Evolutionary conservation across 2,797 vertebrate species (phyloP).

Genomic region (Gouania willdenowi): DNA sequence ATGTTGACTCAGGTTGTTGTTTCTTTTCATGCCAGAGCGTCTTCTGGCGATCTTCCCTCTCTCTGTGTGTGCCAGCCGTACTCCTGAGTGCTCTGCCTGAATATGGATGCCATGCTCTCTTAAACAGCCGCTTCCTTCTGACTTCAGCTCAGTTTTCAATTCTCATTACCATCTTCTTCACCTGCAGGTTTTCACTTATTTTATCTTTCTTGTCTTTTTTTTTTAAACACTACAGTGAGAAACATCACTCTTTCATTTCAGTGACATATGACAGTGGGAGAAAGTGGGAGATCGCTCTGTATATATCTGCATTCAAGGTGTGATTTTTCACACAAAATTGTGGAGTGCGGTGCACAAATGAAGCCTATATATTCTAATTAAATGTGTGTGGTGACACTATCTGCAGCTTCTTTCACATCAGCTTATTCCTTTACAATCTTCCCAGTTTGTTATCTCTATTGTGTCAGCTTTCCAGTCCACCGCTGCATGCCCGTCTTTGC

Average conservation of each 20-base stretch:
- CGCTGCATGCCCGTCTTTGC: constrained; percentile 26
- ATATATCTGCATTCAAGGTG: neutral
- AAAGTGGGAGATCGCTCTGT: neutral
- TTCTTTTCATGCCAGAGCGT: constrained; percentile 24
- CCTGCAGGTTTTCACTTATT: constrained; percentile 30
- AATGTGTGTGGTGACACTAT: neutral
- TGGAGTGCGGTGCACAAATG: neutral
- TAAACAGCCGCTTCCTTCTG: constrained; percentile 21
- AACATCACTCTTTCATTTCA: constrained; percentile 6
- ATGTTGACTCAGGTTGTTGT: constrained; percentile 40
- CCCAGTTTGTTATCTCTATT: too few relatives aligned
- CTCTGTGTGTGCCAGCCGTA: constrained; percentile 38
- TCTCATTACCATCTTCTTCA: constrained; percentile 49
- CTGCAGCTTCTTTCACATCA: neutral
- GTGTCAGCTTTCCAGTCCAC: neutral
- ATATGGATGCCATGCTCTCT: constrained; percentile 64
- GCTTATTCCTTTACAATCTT: neutral
- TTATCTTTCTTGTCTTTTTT: neutral
- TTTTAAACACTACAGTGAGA: constrained; percentile 26
- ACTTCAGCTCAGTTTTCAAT: constrained; percentile 11
- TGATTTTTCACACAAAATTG: neutral
- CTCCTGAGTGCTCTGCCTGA: constrained; percentile 48
- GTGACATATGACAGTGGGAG: constrained; percentile 5
- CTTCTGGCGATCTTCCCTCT: constrained; percentile 54
- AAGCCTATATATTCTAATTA: neutral